Conservation (phyloP, 2,888 invertebrate genomes). For the Lochmaea crataegi region DNA sequence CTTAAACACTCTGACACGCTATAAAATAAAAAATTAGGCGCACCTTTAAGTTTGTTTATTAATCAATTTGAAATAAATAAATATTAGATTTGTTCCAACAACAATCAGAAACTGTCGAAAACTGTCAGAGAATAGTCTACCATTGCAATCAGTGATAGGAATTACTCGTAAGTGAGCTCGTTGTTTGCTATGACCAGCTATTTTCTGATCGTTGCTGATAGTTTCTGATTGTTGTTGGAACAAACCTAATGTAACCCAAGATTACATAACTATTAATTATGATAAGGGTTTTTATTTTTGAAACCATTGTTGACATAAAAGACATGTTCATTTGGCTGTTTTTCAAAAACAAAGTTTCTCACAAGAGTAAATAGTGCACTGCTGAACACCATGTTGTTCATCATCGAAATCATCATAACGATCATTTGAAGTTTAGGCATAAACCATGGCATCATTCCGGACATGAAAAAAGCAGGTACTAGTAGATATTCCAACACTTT, state of each 20-base stretch:
- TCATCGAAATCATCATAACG: constrained; percentile 70
- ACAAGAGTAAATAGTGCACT: constrained; percentile 71
- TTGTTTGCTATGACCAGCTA: too few species aligned
- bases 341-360: constrained; percentile 71
- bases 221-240: too few species aligned
- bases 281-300: constrained; percentile 58
- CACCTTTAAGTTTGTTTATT: too few species aligned
- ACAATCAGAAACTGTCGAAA: too few species aligned
- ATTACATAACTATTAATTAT: constrained; percentile 9
- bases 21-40: too few species aligned
- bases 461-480: constrained; percentile 73
- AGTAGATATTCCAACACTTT: constrained; percentile 40
- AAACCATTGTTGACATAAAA: constrained; percentile 72
- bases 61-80: too few species aligned
- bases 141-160: too few species aligned
- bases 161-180: too few species aligned
- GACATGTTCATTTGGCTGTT: constrained; percentile 67
- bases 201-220: too few species aligned
- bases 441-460: constrained; percentile 75
- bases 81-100: too few species aligned
- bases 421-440: constrained; percentile 77
- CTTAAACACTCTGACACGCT: too few species aligned
- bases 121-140: too few species aligned
- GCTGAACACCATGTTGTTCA: constrained; percentile 76
- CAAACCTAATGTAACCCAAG: neutral